A percentile compares a stretch with the other conserved stretches of the same genome.
Evolutionary conservation across 2,797 vertebrate genomes (phyloP).

Genomic region (Danio choprae): DNA sequence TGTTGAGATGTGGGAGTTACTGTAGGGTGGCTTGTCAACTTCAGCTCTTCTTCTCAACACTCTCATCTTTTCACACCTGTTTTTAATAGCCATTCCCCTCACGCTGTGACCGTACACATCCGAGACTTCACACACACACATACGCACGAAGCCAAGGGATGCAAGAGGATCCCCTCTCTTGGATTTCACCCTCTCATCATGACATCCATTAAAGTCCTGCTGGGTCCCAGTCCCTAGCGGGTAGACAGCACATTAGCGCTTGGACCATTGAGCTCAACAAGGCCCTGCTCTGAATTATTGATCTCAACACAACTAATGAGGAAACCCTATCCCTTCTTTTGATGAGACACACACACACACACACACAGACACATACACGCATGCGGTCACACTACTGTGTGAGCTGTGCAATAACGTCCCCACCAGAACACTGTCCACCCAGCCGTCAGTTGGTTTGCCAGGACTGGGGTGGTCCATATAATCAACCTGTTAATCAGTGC

Average conservation of each 20-base stretch:
- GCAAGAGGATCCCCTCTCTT: slow-evolving; percentile 79
- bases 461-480: neutral
- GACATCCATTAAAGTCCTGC: slow-evolving; percentile 87
- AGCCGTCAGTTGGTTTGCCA: slow-evolving; percentile 37
- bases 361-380: too few relatives aligned
- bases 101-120: slow-evolving; percentile 43
- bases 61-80: slow-evolving; percentile 61
- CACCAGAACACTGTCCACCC: slow-evolving; percentile 42
- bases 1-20: slow-evolving; percentile 7
- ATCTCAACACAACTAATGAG: slow-evolving; percentile 86
- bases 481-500: slow-evolving; percentile 28
- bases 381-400: slow-evolving; percentile 1
- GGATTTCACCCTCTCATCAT: slow-evolving; percentile 87
- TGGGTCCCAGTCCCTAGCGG: slow-evolving; percentile 74
- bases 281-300: slow-evolving; percentile 84
- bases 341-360: slow-evolving; percentile 65
- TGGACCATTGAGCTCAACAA: slow-evolving; percentile 87
- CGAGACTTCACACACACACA: slow-evolving; percentile 35
- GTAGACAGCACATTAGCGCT: slow-evolving; percentile 87
- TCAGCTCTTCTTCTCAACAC: neutral
- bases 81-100: slow-evolving; percentile 40
- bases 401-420: slow-evolving; percentile 34
- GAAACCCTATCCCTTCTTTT: slow-evolving; percentile 78
- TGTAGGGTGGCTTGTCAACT: slow-evolving; percentile 6
- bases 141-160: slow-evolving; percentile 53